Evolutionary conservation across 1,140 invertebrate species (phyloP), one percentile per base, ranked within the genome.

Genomic region (Bombus superbus): DNA sequence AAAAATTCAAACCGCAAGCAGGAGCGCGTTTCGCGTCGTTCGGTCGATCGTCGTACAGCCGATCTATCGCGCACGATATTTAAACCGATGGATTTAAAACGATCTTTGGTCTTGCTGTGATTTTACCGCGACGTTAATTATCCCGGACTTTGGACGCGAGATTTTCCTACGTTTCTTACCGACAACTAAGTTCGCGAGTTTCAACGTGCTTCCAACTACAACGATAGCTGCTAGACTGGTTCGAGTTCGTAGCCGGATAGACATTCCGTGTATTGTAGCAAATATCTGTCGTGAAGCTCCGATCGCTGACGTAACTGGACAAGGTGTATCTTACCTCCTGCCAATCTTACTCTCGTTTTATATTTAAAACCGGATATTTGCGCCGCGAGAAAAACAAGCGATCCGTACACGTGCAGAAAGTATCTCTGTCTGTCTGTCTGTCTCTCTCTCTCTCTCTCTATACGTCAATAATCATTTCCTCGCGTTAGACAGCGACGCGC

Each of bases 381-480:
- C 4, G 32, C 42, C 0, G 35, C 2, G 25, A n/a, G 38, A 13
- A 15, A 25, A 35, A 11, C 42, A 35, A 75, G 22, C n/a, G 13
- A 35, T 53, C 32, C 11, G 10, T 35, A 25, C 35, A 22, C 15
- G 18, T 1, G 9, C 11, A 22, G 25, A 13, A 28, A 72, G 15
- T 42, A n/a, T 42, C 15, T 1, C n/a, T 32, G 73, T 18, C 47
- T 47, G 11, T 22, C n/a, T 32, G 73, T 18, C 15, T 47, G 4
- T 47, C 5, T 47, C 0, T 15, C 35, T 25, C 5, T 0, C 25
- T 3, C 9, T 13, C 9, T 47, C 13, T 47, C 25, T 53, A 22
- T 28, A 40, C 75, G 72, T 74, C 68, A 42, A 74, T 90, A 15
- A 47, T 11, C 57, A 68, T 86, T 82, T 68, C 64, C 53, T 59